Evolutionary conservation across 2,113 vertebrate species (phyloP), one percentile per base, ranked within the genome.

Genomic region (Channa maculata): DNA sequence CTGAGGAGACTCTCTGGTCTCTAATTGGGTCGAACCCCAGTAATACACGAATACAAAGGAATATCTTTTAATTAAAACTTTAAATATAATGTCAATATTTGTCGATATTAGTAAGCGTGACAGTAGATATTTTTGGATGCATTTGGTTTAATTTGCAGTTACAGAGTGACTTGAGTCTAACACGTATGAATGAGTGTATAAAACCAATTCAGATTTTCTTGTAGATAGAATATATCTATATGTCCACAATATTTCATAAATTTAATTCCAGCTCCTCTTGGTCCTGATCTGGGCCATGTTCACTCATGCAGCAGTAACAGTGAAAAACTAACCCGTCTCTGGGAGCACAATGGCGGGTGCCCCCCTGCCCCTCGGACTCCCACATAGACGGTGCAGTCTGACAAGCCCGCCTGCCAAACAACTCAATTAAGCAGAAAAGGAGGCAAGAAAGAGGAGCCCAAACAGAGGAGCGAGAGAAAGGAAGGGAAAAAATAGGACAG

Each of bases 341-440:
- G 58, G 55, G 68, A 75, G 62, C 87, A 94, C 93, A 95, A 94
- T 91, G 86, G 80, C 46, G 60, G 85, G 41, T 50, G 67, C 85
- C 90, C 86, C 77, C 74, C 78, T 41, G 71, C 73, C 84, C 87
- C 82, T 63, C 55, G 75, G 94, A 94, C 94, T 93, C 92, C 94
- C 94, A 94, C 93, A 92, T 92, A 88, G 93, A 91, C 85, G 73
- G 67, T 54, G 65, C 83, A 72, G 92, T 92, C 91, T 90, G 92
- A 94, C 92, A 89, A 91, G 92, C 91, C 91, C 59, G 91, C 91
- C 94, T 93, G 92, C 93, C 92, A 94, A 93, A 95, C 91, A 94
- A 94, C 94, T 95, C 92, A 94, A 95, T 95, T 94, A 94, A 94
- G 90, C 87, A 93, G 89, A 93, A 93, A 91, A 88, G 88, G 88